These are phyloP conservation scores for Gobius niger DNA, from an alignment of 2,113 vertebrate species.

Conservation along the genomic window DNA sequence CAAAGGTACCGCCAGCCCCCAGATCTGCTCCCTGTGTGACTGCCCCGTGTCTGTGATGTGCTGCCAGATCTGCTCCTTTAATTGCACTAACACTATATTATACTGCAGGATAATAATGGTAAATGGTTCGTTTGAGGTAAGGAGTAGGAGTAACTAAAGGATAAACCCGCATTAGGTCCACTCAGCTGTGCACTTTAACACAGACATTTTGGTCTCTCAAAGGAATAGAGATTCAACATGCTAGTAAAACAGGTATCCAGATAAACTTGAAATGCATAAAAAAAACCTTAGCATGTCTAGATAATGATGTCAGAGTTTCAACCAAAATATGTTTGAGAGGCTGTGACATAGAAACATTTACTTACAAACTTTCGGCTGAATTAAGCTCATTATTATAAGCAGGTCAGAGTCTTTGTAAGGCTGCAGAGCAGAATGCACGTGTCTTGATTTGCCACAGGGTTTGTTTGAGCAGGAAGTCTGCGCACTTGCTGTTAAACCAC, in stretches of 20 bases:
- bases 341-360: background rate
- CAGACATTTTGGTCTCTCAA: too few species aligned
- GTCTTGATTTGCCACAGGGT: slow-evolving; percentile 2
- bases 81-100: slow-evolving; percentile 4
- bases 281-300: background rate
- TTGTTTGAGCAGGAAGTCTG: slow-evolving; percentile 8
- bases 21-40: slow-evolving; percentile 13
- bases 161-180: too few species aligned
- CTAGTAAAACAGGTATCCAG: too few species aligned
- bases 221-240: too few species aligned
- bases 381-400: slow-evolving; percentile 2
- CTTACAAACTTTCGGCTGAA: background rate
- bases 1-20: background rate
- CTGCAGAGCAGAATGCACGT: background rate
- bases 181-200: too few species aligned
- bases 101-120: background rate
- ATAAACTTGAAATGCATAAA: background rate
- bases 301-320: background rate
- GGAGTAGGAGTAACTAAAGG: too few species aligned
- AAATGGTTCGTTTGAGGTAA: too few species aligned
- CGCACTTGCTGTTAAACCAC: slow-evolving; percentile 1
- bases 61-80: slow-evolving; percentile 24
- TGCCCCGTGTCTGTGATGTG: slow-evolving; percentile 20
- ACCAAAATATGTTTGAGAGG: background rate
- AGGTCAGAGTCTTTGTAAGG: background rate